Evolutionary conservation across 2,797 vertebrate species (phyloP), one percentile per base, ranked within the genome.

Genomic region (Oryzias dopingdopingensis): DNA sequence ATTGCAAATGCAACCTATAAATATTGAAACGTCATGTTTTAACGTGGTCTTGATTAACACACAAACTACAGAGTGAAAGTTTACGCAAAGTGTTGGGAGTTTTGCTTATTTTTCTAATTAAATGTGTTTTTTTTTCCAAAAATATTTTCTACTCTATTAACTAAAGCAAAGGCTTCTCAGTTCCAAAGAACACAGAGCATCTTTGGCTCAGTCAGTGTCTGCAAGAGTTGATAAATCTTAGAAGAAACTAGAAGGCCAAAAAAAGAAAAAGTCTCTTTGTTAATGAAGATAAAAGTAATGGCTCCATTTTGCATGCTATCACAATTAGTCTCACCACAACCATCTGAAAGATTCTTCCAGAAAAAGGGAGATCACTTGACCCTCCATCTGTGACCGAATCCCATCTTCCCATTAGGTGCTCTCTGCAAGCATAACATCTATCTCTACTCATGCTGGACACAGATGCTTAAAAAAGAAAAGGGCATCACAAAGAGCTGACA

Each of bases 181-280:
- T 65, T 73, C 49, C 51, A 65, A 66, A 73, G 65, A 79, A 81
- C 77, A 75, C 52, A 67, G 42, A 67, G 62, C 61, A 82, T 73
- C 70, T 81, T 74, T 48, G 54, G 62, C 78, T 75, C 77, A 81
- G 86, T 88, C 77, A 59, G 66, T 44, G 54, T 59, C 62, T 57
- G 16, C 67, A 66, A 82, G 55, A 72, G 73, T 14, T 59, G 53
- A 76, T 52, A 74, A 62, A 76, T 76, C 64, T 69, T 46, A 14
- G 10, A 20, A 51, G 59, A 75, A 74, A 46, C 20, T 32, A 72
- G 72, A 80, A 40, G 18, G 69, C 49, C 22, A 56, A 67, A 63
- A 74, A 84, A 87, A 84, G 72, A 91, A 82, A 82, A 87, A 82
- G 81, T 71, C 80, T 86, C 86, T 90, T 91, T 91, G 90, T 91